Evolutionary conservation across 2,888 invertebrate genomes (phyloP).

Genomic region (Calameuta filiformis): DNA sequence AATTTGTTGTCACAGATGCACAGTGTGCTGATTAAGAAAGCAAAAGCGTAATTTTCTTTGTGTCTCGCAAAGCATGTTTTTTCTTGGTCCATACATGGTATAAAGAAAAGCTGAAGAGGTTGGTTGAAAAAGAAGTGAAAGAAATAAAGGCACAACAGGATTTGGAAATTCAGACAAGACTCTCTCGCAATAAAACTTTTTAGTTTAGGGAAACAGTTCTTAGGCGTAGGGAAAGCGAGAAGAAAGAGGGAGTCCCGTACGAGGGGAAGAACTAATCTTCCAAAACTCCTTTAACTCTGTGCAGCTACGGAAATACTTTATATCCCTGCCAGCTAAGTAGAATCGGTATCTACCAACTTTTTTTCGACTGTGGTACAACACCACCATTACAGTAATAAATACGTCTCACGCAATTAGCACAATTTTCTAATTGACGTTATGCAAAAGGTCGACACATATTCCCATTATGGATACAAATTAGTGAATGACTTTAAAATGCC

Average conservation of each 20-base stretch:
- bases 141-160: slow-evolving; percentile 3
- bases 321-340: background rate
- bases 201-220: slow-evolving; percentile 5
- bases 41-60: background rate
- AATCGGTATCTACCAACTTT: background rate
- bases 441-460: background rate
- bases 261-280: slow-evolving; percentile 33
- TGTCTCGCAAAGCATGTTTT: background rate
- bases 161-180: slow-evolving; percentile 23
- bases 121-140: background rate
- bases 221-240: slow-evolving; percentile 14
- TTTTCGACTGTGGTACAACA: background rate
- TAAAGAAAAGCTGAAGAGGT: background rate
- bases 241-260: slow-evolving; percentile 12
- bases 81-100: background rate
- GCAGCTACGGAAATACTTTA: slow-evolving; percentile 22
- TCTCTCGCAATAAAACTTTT: slow-evolving; percentile 19
- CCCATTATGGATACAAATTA: background rate
- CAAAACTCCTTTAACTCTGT: slow-evolving; percentile 34
- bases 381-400: background rate
- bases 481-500: background rate
- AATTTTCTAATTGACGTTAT: background rate
- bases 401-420: background rate
- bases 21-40: background rate
- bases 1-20: background rate